phyloP scores from a whole-genome alignment of 2,888 invertebrate species.

The Helobdella robusta region DNA sequence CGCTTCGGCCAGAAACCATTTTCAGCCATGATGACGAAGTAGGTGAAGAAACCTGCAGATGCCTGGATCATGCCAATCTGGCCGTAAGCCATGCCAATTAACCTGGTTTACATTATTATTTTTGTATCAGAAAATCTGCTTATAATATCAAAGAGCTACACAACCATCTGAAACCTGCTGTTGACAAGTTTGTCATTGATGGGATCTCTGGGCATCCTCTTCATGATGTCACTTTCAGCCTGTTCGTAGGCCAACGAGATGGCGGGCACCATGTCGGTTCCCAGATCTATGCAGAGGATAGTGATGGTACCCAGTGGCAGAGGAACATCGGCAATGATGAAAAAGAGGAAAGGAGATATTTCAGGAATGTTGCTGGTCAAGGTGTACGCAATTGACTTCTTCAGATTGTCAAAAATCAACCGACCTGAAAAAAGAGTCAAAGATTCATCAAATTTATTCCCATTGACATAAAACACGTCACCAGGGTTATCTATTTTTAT shows the following conservation, averaged over 20 bases:
- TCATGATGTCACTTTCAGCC: constrained; percentile 78
- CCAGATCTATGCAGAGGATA: constrained; percentile 93
- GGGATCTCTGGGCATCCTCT: constrained; percentile 77
- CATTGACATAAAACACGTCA: no score
- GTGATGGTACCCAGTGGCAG: constrained; percentile 88
- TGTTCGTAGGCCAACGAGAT: constrained; percentile 60
- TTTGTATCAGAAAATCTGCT: background rate
- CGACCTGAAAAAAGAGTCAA: no score
- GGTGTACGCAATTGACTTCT: constrained; percentile 92
- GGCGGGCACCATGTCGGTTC: constrained; percentile 90
- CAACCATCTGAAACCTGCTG: constrained; percentile 33
- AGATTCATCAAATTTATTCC: no score
- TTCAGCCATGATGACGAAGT: constrained; percentile 99
- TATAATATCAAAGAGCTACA: background rate
- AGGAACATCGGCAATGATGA: constrained; percentile 85
- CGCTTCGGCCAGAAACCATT: constrained; percentile 86
- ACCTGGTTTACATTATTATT: constrained; percentile 16
- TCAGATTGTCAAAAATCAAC: constrained; percentile 89
- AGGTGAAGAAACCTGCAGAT: constrained; percentile 98
- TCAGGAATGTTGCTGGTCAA: constrained; percentile 92
- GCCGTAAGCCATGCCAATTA: constrained; percentile 98
- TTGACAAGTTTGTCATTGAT: constrained; percentile 77
- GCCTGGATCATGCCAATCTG: constrained; percentile 99
- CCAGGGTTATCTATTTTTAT: no score
- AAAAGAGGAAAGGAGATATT: constrained; percentile 89